Base-by-base conservation (phyloP, 1,140 invertebrate genomes). In the Drosophila serrata region DNA sequence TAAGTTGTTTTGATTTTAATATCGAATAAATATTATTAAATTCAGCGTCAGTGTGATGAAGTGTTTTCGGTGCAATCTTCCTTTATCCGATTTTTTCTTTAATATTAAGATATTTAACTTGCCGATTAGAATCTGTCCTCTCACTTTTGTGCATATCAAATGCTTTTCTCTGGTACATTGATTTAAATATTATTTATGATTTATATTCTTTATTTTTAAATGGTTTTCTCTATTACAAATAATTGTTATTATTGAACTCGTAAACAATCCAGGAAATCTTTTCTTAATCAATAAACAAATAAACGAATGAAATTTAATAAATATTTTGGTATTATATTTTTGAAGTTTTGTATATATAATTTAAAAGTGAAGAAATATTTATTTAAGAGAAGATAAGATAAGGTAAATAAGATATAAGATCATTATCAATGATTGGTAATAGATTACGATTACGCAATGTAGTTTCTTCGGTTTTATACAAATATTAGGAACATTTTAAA, bases 1-100 rank as follows among this genome's bases (percentile, higher is more conserved):
- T 92, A 78, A 92, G 90, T 84, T 11, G 0, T 8, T 17, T 29
- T 2, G 8, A 39, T 40, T 22, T 8, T 0, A 39, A 29, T 37
- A 5, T 0, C 1, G 4, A 53, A 6, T 8, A 22, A 15, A 22
- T 22, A 15, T 35, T 35, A 53, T 53, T 2, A 53, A 19, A 15
- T 6, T n/a, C 0, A 8, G 13, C 22, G 2, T 53, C 49, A 53
- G 17, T 53, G 37, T 57, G 24, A 57, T 55, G 9, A 58, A 60
- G 31, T 6, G 31, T 35, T 53, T 53, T 53, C 12, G 4, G 12
- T 22, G 12, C 6, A 35, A 19, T 53, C 17, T 53, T 33, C 6
- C n/a, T 1, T 17, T 31, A n/a, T 49, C 7, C 1, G 13, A 15
- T 46, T 15, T 24, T 0, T 3, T n/a, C 15, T n/a, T 48, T 48